Evolutionary conservation across 2,888 invertebrate species (phyloP), one percentile per base, ranked within the genome.

Genomic region (Limulus polyphemus): DNA sequence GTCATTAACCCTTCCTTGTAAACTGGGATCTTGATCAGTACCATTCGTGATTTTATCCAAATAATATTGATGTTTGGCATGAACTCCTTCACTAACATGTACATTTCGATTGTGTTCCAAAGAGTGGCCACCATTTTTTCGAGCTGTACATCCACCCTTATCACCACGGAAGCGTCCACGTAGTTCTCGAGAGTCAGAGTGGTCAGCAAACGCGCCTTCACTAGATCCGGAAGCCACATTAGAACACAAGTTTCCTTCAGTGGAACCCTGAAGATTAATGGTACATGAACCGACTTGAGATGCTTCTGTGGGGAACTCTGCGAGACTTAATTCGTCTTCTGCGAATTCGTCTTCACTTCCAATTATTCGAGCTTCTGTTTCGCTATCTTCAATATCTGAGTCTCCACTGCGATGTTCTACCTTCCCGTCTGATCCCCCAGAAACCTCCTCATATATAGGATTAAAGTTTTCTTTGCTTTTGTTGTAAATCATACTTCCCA

Each of bases 41-140:
- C 67, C 67, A 56, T 65, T 56, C 67, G 65, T 67, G 32, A 61
- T 65, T 56, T 67, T 67, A 56, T 61, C 63, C 32, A 67, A 58
- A 59, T 65, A 67, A 62, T 67, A 67, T 58, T 67, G 64, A 54
- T 65, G 67, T 47, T 67, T 67, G 56, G 67, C 67, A 58, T 63
- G 62, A 55, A 64, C 64, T 48, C 65, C 64, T 49, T 67, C 64
- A 58, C 65, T 67, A 11, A 62, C 62, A 61, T 64, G 67, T 13
- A 65, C 67, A 49, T 67, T 65, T 57, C 65, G 64, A 51, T 64
- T 67, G 55, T 65, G 60, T 55, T 67, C 67, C 54, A 67, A 59
- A 50, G 67, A 67, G 51, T 67, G 67, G 12, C 63, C 63, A 7
- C 32, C 32, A 64, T 64, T 17, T 62, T 60, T 50, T 57, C 63